Conservation (phyloP, 1,140 invertebrate genomes). For the Cotesia glomerata region DNA sequence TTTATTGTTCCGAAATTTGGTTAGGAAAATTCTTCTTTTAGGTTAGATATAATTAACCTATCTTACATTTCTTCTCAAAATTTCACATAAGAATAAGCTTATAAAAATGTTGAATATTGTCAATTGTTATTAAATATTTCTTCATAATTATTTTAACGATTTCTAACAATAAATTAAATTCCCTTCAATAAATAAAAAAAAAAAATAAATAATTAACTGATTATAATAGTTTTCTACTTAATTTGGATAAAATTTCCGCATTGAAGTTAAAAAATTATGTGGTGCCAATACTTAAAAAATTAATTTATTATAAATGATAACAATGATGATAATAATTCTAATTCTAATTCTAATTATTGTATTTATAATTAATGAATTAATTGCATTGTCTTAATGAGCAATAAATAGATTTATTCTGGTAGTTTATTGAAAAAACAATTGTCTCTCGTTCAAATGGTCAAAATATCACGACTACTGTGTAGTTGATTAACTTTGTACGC, state of each 20-base stretch:
- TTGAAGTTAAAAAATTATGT: too few species aligned
- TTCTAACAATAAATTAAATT: too few species aligned
- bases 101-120: too few species aligned
- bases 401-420: not conserved
- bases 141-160: too few species aligned
- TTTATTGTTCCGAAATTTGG: too few species aligned
- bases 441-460: conserved; percentile 47
- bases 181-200: not conserved
- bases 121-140: too few species aligned
- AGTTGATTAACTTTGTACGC: conserved; percentile 35
- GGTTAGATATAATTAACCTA: too few species aligned
- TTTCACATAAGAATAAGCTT: too few species aligned
- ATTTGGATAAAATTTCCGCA: too few species aligned
- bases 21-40: too few species aligned
- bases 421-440: conserved; percentile 6
- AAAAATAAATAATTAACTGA: not conserved
- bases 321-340: not conserved
- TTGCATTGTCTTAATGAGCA: not conserved
- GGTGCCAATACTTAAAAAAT: not conserved
- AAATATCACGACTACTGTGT: conserved; percentile 44
- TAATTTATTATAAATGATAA: not conserved
- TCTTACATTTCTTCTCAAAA: too few species aligned
- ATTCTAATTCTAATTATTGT: not conserved
- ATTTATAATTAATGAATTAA: not conserved
- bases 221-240: not conserved